Evolutionary conservation across 2,797 vertebrate genomes (phyloP).

Genomic region (Spinibarbus caldwelli): DNA sequence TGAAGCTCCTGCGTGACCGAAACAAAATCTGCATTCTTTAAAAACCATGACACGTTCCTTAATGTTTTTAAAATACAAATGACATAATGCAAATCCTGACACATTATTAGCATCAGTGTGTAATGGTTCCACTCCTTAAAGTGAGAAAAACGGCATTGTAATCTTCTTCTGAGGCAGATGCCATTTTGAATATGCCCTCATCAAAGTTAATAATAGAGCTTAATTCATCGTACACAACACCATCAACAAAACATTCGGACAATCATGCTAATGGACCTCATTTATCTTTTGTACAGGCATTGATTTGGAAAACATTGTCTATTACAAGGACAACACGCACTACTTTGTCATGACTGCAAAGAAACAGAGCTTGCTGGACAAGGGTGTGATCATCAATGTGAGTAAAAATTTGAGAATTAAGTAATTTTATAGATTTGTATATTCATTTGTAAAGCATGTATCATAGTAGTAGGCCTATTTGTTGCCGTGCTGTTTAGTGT

Average conservation of each 20-base stretch:
- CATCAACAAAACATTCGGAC: background rate
- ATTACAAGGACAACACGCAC: conserved; percentile 97
- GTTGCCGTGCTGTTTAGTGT: background rate
- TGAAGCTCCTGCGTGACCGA: background rate
- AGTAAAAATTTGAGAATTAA: conserved; percentile 42
- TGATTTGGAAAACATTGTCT: conserved; percentile 98
- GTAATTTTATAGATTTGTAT: background rate
- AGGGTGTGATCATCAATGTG: conserved; percentile 94
- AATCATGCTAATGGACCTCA: background rate
- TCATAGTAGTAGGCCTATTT: background rate
- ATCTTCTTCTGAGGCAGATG: background rate
- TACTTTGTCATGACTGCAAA: conserved; percentile 99
- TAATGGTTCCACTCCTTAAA: conserved; percentile 14
- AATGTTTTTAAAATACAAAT: background rate
- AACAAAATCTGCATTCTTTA: background rate
- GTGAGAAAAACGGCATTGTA: background rate
- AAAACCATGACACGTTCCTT: background rate
- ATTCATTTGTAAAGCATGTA: background rate
- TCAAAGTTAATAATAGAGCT: background rate
- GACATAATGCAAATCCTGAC: background rate
- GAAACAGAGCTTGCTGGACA: conserved; percentile 95
- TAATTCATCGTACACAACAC: background rate
- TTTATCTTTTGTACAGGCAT: conserved; percentile 80
- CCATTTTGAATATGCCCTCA: background rate
- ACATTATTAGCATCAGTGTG: background rate